Percentiles rank a stretch among this genome's conserved stretches.
These are phyloP conservation scores for Rostratula benghalensis DNA, from an alignment of 2,113 vertebrate species.

Conservation along the genomic window DNA sequence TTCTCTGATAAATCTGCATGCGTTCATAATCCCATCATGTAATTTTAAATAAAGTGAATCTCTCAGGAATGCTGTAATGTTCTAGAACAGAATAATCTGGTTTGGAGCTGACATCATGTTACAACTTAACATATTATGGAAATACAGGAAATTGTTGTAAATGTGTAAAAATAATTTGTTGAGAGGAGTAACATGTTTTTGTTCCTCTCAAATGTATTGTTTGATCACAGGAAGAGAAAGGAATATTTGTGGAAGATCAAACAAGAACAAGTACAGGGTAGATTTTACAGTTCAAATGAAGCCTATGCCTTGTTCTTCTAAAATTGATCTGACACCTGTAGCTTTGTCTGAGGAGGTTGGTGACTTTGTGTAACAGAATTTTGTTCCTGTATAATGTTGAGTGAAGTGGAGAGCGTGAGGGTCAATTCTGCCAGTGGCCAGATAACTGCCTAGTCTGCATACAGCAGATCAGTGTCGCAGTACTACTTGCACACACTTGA, in stretches of 20 bases:
- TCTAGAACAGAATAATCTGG: not conserved
- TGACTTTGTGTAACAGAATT: not conserved
- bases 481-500: not conserved
- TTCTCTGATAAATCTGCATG: not conserved
- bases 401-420: not conserved
- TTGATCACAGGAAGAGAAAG: not conserved
- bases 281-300: not conserved
- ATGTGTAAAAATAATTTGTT: not conserved
- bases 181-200: not conserved
- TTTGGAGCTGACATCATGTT: not conserved
- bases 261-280: not conserved
- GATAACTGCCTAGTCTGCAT: not conserved
- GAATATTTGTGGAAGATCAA: not conserved
- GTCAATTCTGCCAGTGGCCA: not conserved
- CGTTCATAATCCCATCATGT: not conserved
- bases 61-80: not conserved
- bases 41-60: not conserved
- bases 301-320: not conserved
- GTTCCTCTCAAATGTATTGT: not conserved
- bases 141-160: not conserved
- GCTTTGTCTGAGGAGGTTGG: not conserved
- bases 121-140: not conserved
- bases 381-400: not conserved
- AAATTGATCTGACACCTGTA: not conserved
- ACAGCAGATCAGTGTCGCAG: not conserved